Conservation (phyloP, 2,797 vertebrate genomes). For the Tarsius wallacei region DNA sequence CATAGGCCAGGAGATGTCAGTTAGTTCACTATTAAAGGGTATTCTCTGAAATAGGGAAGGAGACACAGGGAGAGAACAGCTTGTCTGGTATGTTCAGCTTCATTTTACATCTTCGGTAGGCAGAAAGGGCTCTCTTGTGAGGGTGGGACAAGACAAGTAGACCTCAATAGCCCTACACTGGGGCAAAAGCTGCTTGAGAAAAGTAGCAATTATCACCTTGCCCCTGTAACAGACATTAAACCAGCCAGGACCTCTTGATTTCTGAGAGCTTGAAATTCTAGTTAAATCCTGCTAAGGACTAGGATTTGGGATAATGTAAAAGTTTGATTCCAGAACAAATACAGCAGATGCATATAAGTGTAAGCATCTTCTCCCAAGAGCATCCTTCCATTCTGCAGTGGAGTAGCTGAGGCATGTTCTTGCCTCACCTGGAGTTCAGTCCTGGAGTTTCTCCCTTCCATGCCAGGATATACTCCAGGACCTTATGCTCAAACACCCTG, state of each 20-base stretch:
- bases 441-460: background rate
- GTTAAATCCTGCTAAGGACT: background rate
- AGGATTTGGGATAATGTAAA: background rate
- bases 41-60: background rate
- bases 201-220: fast-evolving
- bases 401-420: fast-evolving
- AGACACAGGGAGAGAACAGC: background rate
- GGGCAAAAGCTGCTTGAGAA: background rate
- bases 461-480: background rate
- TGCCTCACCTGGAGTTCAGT: background rate
- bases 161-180: background rate
- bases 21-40: background rate
- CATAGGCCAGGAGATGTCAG: background rate
- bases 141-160: background rate
- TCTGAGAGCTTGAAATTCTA: background rate
- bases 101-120: background rate
- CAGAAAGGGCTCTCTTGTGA: background rate
- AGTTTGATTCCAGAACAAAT: too few relatives aligned
- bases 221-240: too few relatives aligned
- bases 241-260: too few relatives aligned
- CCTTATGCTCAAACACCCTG: background rate
- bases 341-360: background rate
- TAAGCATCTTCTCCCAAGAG: fast-evolving
- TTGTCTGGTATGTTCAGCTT: background rate
- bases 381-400: background rate